These are phyloP conservation scores for Temnothorax curvispinosus DNA, from an alignment of 1,140 invertebrate genomes.

Conservation along the genomic window DNA sequence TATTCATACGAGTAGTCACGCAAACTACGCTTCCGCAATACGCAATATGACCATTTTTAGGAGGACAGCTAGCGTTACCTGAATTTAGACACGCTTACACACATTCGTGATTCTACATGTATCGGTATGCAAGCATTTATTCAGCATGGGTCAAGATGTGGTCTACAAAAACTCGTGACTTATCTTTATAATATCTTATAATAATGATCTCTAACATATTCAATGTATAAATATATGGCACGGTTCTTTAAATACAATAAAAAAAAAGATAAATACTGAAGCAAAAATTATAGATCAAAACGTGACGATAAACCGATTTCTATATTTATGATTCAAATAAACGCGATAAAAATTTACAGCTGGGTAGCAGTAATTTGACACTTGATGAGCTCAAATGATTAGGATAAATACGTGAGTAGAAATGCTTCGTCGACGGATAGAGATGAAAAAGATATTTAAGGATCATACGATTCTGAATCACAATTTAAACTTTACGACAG, in stretches of 20 bases:
- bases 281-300: background rate
- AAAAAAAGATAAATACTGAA: background rate
- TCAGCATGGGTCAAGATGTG: background rate
- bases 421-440: background rate
- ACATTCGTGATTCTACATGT: background rate
- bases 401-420: slow-evolving; percentile 3
- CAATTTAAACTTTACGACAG: slow-evolving; percentile 3
- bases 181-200: background rate
- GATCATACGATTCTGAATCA: slow-evolving; percentile 28
- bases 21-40: background rate
- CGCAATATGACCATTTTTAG: background rate
- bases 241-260: background rate
- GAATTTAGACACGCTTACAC: background rate
- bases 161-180: background rate
- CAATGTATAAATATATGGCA: background rate
- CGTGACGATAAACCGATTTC: slow-evolving; percentile 12
- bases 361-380: slow-evolving; percentile 23
- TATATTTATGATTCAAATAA: slow-evolving; percentile 18
- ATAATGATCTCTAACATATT: background rate
- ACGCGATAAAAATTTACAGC: background rate
- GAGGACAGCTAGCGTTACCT: background rate
- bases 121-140: background rate
- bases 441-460: slow-evolving; percentile 29
- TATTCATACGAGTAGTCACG: background rate
- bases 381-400: slow-evolving; percentile 1